A percentile compares a stretch with the other conserved stretches of the same genome.
Conservation (phyloP, 2,113 vertebrate species). For the Zapornia atra region DNA sequence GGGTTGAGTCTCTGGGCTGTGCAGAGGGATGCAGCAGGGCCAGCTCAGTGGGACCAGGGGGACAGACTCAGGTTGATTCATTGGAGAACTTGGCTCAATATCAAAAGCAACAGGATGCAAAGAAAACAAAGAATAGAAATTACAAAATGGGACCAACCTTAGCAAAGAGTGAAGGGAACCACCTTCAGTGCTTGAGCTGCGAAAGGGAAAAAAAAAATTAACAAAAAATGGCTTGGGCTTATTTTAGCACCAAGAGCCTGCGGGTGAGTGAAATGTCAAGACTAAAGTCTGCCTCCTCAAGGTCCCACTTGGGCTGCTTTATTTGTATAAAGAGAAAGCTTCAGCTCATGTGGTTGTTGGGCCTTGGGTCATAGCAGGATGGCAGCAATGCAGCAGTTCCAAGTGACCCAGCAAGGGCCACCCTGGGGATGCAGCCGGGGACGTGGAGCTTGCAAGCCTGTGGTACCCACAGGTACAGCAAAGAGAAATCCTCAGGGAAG, state of each 20-base stretch:
- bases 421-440: neutral
- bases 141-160: neutral
- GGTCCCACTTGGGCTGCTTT: neutral
- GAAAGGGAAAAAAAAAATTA: neutral
- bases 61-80: neutral
- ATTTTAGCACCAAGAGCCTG: neutral
- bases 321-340: neutral
- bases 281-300: neutral
- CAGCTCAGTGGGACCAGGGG: neutral
- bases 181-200: neutral
- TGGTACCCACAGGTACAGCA: neutral
- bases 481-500: neutral
- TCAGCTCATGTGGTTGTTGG: neutral
- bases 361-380: rapidly evolving
- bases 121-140: neutral
- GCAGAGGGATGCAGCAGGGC: neutral
- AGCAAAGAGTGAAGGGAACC: neutral
- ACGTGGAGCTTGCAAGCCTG: neutral
- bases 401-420: neutral
- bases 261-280: neutral
- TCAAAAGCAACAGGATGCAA: neutral
- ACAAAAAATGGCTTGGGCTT: neutral
- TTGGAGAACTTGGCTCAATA: neutral
- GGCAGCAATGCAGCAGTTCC: neutral
- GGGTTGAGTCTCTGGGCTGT: neutral